Evolutionary conservation across 1,140 invertebrate genomes (phyloP).

Genomic region (Drosophila persimilis): DNA sequence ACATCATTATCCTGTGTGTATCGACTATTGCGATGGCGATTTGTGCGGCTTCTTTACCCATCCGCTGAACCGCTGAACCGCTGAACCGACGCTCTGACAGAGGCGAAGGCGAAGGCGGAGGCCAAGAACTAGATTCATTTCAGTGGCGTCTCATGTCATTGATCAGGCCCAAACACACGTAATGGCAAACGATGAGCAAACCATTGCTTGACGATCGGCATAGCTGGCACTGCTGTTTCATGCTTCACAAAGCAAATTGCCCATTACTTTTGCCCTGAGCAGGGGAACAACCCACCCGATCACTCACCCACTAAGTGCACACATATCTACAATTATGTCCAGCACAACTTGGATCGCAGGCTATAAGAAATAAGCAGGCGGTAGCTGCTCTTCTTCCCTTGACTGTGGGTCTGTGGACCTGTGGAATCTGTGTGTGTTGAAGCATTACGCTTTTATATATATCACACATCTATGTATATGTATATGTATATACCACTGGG

Average conservation of each 20-base stretch:
- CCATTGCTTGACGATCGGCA: conserved; percentile 7
- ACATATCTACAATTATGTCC: not conserved
- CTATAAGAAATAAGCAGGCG: too few relatives aligned
- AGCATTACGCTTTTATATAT: not conserved
- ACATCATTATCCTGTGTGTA: not conserved
- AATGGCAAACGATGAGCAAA: not conserved
- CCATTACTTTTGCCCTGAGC: conserved; percentile 3
- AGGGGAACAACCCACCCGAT: not conserved
- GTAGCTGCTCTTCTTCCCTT: not conserved
- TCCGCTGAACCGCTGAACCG: too few relatives aligned
- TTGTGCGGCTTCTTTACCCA: too few relatives aligned
- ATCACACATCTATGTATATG: too few relatives aligned
- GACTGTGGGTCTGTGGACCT: too few relatives aligned
- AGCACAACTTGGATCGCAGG: too few relatives aligned
- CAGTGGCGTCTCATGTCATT: conserved; percentile 45
- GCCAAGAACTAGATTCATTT: conserved; percentile 37
- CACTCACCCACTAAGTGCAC: not conserved
- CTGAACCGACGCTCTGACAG: too few relatives aligned
- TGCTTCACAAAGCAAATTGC: conserved; percentile 52
- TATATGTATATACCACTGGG: too few relatives aligned
- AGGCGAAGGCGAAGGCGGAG: not conserved
- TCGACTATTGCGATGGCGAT: too few relatives aligned
- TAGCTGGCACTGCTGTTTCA: conserved; percentile 36
- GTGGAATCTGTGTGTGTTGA: too few relatives aligned
- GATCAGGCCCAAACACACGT: conserved; percentile 17